phyloP scores from a whole-genome alignment of 2,888 invertebrate species.

The Euphydryas editha region DNA sequence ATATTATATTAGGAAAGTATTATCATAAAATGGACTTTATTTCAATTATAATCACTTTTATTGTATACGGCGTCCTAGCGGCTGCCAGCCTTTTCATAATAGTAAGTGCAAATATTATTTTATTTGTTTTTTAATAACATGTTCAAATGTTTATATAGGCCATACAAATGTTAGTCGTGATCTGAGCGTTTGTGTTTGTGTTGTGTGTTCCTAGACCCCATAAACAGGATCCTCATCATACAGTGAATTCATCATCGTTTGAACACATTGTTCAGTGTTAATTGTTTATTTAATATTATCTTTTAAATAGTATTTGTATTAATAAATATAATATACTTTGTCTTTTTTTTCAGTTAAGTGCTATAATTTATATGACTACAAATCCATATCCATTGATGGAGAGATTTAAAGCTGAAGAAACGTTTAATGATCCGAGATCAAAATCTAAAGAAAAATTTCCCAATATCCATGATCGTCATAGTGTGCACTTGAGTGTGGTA shows the following conservation, averaged over 20 bases:
- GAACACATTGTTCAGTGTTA: too few species aligned
- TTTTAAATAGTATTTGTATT: too few species aligned
- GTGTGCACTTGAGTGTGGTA: conserved; percentile 93
- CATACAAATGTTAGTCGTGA: too few species aligned
- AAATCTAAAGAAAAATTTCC: conserved; percentile 85
- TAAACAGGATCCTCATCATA: too few species aligned
- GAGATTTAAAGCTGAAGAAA: conserved; percentile 89
- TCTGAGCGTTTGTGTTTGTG: too few species aligned
- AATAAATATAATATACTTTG: background rate
- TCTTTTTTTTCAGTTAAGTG: conserved; percentile 81
- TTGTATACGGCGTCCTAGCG: conserved; percentile 50
- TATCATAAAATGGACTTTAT: background rate
- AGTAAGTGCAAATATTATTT: conserved; percentile 50
- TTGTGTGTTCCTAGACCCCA: too few species aligned
- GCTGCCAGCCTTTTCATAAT: conserved; percentile 49
- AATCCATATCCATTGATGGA: conserved; percentile 87
- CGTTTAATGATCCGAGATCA: conserved; percentile 86
- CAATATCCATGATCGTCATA: conserved; percentile 86
- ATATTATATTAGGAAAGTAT: too few species aligned
- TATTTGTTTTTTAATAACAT: background rate
- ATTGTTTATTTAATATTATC: too few species aligned
- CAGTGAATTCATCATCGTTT: too few species aligned
- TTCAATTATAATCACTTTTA: conserved; percentile 33
- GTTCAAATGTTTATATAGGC: too few species aligned
- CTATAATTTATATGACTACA: conserved; percentile 84